phyloP scores from a whole-genome alignment of 2,888 invertebrate genomes.

The Sepioteuthis lessoniana region DNA sequence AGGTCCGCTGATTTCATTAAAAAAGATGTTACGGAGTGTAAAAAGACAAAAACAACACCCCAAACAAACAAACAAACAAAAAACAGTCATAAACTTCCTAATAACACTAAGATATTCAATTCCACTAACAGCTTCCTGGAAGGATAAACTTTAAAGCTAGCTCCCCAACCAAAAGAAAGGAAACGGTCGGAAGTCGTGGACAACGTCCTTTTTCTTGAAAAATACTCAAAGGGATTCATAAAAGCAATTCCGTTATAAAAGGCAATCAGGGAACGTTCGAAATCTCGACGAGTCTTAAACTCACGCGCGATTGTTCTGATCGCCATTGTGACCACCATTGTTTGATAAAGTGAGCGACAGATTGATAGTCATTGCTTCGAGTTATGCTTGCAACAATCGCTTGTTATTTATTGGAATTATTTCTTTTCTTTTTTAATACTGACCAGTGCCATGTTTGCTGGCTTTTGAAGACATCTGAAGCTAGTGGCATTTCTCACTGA shows the following conservation, averaged over 20 bases:
- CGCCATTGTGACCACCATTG: background rate
- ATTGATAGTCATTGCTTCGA: background rate
- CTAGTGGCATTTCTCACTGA: background rate
- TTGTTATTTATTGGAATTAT: background rate
- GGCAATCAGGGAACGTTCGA: background rate
- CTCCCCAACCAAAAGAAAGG: too few species aligned
- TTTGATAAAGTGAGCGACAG: background rate
- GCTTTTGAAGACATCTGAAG: background rate
- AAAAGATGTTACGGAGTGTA: too few species aligned
- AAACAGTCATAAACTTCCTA: too few species aligned
- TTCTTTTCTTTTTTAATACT: background rate
- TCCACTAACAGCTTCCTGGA: too few species aligned
- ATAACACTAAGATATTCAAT: too few species aligned
- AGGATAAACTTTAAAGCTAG: too few species aligned
- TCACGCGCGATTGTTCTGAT: background rate
- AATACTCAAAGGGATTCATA: background rate
- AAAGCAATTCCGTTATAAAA: background rate
- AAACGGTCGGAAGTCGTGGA: too few species aligned
- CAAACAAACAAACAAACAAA: too few species aligned
- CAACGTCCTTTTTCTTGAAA: background rate
- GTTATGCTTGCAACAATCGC: background rate
- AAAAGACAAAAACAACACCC: too few species aligned
- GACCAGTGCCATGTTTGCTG: background rate
- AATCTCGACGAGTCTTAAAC: background rate
- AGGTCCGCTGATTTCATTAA: too few species aligned